Evolutionary conservation across 64 coral and sea anemone species (phyloP), one percentile per base, ranked within the genome.

Genomic region (Montipora cactus): DNA sequence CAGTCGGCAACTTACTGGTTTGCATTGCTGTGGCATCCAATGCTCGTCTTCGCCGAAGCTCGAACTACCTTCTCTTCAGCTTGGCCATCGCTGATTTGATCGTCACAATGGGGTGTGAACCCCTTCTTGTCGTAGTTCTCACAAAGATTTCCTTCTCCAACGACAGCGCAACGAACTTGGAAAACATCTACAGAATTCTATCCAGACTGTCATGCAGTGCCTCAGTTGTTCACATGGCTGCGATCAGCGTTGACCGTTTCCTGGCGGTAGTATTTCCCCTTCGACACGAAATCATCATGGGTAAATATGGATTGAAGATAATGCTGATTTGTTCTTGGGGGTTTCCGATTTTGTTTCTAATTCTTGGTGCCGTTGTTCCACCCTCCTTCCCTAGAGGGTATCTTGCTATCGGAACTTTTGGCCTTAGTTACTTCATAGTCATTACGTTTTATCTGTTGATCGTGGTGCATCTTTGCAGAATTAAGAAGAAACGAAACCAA

Each of bases 71-170:
- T 11, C 83, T 87, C 3, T 45, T 73, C 44, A 87, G 83, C 69
- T 73, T 50, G 15, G 64, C 62, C 9, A 64, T 81, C 55, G 79
- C 55, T 59, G 79, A 81, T 81, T 81, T 81, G 50, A 37, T 81
- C n/a, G 79, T 81, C 53, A 81, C 79, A 4, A 2, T 81, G 79
- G 79, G n/a, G 2, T 81, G 79, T 81, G 79, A 81, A 13, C 79
- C 79, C 21, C 22, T 81, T 21, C 3, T 81, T 7, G 53, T 81
- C 4, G 79, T 25, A 44, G 4, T 81, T 22, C 55, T 81, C 0
- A 6, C 22, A 20, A 81, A 64, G 79, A 81, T 81, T 25, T 44
- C 57, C 8, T 81, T 64, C 79, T 62, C 58, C 11, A 59, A 45
- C 23, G 79, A 81, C 13, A 62, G 79, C 57, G 79, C 79, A 16